phyloP scores from a whole-genome alignment of 2,113 vertebrate species.

The Pterocles orientalis region DNA sequence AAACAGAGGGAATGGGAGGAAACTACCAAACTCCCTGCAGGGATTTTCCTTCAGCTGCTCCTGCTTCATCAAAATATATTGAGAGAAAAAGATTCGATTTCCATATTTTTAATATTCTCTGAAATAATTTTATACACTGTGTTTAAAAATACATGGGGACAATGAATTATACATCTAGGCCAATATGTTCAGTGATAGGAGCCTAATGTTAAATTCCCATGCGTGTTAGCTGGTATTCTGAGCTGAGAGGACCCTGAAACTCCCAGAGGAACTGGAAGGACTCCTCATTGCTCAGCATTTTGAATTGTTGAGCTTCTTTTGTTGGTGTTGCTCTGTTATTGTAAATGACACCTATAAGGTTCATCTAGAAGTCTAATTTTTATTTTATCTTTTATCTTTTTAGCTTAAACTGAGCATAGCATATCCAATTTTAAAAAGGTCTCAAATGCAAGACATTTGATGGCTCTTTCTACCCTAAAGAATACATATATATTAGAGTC shows the following conservation, averaged over 20 bases:
- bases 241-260: background rate
- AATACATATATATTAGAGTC: background rate
- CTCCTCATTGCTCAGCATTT: background rate
- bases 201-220: background rate
- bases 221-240: background rate
- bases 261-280: background rate
- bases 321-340: background rate
- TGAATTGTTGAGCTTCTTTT: background rate
- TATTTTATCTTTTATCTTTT: background rate
- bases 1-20: background rate
- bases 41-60: background rate
- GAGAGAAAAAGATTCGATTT: background rate
- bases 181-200: background rate
- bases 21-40: background rate
- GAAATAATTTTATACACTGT: background rate
- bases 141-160: conserved; percentile 43
- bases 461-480: background rate
- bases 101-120: background rate
- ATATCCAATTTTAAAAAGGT: background rate
- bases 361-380: background rate
- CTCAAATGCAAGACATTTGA: background rate
- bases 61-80: background rate
- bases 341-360: background rate
- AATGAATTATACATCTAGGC: conserved; percentile 24
- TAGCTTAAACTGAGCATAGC: background rate